Evolutionary conservation across 2,888 invertebrate species (phyloP), one percentile per base, ranked within the genome.

Genomic region (Linnaemya tessellans): DNA sequence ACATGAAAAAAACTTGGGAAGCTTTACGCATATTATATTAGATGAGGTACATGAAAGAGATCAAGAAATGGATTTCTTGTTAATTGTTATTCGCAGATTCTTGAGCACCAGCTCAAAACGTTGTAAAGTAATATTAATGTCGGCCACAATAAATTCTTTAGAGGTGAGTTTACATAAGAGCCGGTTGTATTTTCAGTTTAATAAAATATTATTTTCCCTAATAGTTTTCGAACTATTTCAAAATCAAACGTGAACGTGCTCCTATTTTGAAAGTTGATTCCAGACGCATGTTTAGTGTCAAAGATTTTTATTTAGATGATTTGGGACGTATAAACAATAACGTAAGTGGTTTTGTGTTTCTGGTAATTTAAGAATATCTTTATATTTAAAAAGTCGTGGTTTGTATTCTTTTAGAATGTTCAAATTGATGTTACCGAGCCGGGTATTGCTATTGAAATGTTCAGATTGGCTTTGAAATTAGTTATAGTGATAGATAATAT

Each of bases 41-140:
- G 98, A 98, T 90, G 98, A 99, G 93, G 97, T 98, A 0, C 98
- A 99, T 89, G 99, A 99, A 92, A 94, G 99, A 51, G 97, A 97
- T 88, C 96, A 97, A 90, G 97, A 98, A 35, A 97, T 98, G 94
- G 99, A 99, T 90, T 98, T 99, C 90, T 93, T 97, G 1, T 92
- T 99, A 25, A 93, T 98, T 13, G 93, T 99, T 11, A 95, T 98
- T 0, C 95, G 96, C 86, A 96, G 96, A 88, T 94, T 98, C 62
- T 92, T 97, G 38, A 93, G 89, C 15, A 93, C 95, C 0, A 95
- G 95, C 90, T 95, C 96, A 0, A 92, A 93, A 0, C 92, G 93
- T 81, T 95, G 95, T 0, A 96, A 96, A 93, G 93, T 97, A 0
- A 94, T 99, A 70, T 93, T 99, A 3, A 99, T 99, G 98, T 98